Base-by-base conservation (phyloP, 2,113 vertebrate species). In the Amphiprion percula region DNA sequence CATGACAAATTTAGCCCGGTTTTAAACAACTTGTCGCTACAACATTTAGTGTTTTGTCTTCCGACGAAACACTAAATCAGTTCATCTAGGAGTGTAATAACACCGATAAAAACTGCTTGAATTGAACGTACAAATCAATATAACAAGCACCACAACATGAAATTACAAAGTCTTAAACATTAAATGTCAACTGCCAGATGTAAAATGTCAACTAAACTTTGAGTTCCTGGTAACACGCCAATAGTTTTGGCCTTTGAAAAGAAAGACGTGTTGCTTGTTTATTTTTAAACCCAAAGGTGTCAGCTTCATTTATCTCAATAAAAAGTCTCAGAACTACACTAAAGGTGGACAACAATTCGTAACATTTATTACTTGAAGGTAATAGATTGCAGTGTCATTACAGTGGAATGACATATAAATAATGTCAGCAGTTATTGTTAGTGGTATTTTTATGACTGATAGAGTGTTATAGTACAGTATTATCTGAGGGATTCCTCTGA, bases 101-200 rank as follows among this genome's bases (percentile, higher is more conserved):
- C 56, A 11, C n/a, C 21, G 8, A 14, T 19, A 15, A 1, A 10
- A 39, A 30, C 54, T 21, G 1, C 62, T 33, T 0, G 11, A 50
- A 62, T 68, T 78, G 4, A 70, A 15, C 15, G 17, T 33, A 24
- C 24, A 19, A 47, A 71, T 67, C 16, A 49, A 46, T 74, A 11
- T 2, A 58, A 68, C 41, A 33, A 53, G 15, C 50, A 10, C 2
- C 2, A 8, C 7, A n/a, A 39, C n/a, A 2, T 39, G 37, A n/a
- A 41, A 41, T 41, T 6, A 2, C n/a, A 21, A 46, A 12, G 41
- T 9, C 12, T 16, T 5, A 26, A 33, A 12, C 41, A 4, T 44
- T 24, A 24, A 58, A 33, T 6, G 2, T 46, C 4, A 12, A 47
- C 37, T 63, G 16, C 10, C 30, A n/a, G 28, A 12, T 21, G 33